These are phyloP conservation scores for Tethya wilhelma DNA, from an alignment of 37 sponge, comb jelly and placozoan genomes.

Conservation along the genomic window DNA sequence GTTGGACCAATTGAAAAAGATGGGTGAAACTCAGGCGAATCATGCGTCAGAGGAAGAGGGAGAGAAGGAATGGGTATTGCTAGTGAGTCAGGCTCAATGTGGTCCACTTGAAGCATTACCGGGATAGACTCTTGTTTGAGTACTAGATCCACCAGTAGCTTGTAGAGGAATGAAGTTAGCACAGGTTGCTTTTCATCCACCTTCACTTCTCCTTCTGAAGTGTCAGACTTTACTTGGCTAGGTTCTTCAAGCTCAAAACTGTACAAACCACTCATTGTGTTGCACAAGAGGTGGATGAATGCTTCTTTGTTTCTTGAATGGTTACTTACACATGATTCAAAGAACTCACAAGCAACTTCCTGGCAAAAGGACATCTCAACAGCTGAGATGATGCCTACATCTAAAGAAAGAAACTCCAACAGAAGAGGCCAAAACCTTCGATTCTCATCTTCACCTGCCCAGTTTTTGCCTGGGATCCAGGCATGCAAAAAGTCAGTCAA, in stretches of 20 bases:
- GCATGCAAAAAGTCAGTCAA: conserved; percentile 52
- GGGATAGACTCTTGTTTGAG: conserved; percentile 51
- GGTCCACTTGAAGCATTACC: conserved; percentile 39
- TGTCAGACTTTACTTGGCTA: too few species aligned
- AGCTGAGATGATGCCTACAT: not conserved
- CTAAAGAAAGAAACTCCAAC: conserved; percentile 28
- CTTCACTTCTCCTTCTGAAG: not conserved
- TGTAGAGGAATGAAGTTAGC: conserved; percentile 61
- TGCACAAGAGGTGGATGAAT: conserved; percentile 46
- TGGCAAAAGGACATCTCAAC: conserved; percentile 35
- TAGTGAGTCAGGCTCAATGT: too few species aligned
- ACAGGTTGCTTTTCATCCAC: not conserved
- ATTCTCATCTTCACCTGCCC: conserved; percentile 11
- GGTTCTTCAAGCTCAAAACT: not conserved
- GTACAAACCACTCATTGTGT: conserved; percentile 20
- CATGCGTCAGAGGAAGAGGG: conserved; percentile 49
- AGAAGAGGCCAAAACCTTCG: conserved; percentile 39
- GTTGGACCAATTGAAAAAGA: conserved; percentile 30
- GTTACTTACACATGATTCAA: conserved; percentile 30
- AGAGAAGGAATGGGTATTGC: too few species aligned
- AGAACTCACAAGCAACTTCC: conserved; percentile 61
- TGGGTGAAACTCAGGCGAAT: conserved; percentile 65
- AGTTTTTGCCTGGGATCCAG: conserved; percentile 40
- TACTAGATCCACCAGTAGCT: conserved; percentile 54
- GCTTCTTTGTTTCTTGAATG: conserved; percentile 36